Base-by-base conservation (phyloP, 2,888 invertebrate species). In the Polydrusus cervinus region DNA sequence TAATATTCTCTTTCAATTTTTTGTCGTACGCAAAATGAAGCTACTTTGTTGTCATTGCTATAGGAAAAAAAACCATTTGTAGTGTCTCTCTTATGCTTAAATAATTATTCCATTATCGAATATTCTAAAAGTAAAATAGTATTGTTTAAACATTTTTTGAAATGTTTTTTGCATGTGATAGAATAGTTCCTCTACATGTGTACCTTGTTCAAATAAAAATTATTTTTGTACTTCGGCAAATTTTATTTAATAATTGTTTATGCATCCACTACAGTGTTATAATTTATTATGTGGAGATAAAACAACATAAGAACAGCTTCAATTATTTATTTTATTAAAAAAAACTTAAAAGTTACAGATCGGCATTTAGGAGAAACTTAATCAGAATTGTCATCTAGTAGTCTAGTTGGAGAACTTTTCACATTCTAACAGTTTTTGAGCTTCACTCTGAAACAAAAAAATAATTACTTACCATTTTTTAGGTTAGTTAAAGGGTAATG, bases 401-500 rank as follows among this genome's bases (percentile, higher is more conserved):
- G 34, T 20, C 45, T 74, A 82, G 71, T 81, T 83, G 34, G 84
- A 81, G 70, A 83, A 82, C 76, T 85, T 86, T 77, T 85, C 85
- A 79, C 86, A 87, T 78, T 85, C 85, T 55, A 85, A 78, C 65
- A 87, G 73, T 72, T 85, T 86, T 75, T 86, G 85, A 11, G 87
- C 86, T 80, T 87, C 86, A 77, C 83, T 85, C 87, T 87, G 82
- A 55, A 85, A 86, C 78, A 81, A 79, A 78, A 75, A 49, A 67
- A 57, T 49, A 60, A 25, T 25, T 25, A n/a, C n/a, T 25, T 25
- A 25, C 3, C 25, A 25, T 3, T 25, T n/a, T n/a, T n/a, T n/a
- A n/a, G n/a, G n/a, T n/a, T n/a, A n/a, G n/a, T n/a, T n/a, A n/a
- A n/a, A n/a, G n/a, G n/a, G n/a, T n/a, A n/a, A n/a, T n/a, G n/a